Percentiles rank a stretch among this genome's conserved stretches.
phyloP scores from a whole-genome alignment of 2,888 invertebrate species.

The Macrophya annulata region DNA sequence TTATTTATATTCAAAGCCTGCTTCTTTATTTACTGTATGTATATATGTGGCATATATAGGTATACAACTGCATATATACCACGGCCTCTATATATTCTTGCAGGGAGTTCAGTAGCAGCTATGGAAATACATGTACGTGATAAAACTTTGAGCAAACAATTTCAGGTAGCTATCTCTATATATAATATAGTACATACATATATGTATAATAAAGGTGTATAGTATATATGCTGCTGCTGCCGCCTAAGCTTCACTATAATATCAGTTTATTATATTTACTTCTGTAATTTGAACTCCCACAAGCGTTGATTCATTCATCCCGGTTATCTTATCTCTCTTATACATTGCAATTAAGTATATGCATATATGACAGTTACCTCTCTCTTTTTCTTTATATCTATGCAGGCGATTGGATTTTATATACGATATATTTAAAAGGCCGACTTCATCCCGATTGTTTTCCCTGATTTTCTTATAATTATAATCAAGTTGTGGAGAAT shows the following conservation, averaged over 20 bases:
- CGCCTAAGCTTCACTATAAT: not conserved
- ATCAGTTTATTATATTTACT: constrained; percentile 2
- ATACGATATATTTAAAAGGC: not conserved
- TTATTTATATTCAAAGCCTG: not conserved
- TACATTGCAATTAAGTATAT: not conserved
- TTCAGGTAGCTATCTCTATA: constrained; percentile 3
- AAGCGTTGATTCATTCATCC: constrained; percentile 12
- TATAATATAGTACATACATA: not conserved
- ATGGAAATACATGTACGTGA: not conserved
- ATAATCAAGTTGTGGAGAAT: not conserved
- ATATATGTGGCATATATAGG: not conserved
- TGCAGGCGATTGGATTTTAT: not conserved
- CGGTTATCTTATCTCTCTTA: not conserved
- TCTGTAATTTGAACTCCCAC: constrained; percentile 3
- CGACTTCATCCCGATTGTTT: not conserved
- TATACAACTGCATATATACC: not conserved
- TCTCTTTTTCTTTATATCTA: no score
- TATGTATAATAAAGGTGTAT: no score
- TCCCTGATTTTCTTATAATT: not conserved
- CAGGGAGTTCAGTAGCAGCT: constrained; percentile 4
- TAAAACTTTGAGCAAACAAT: constrained; percentile 10
- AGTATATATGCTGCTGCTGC: not conserved
- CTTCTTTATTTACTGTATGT: constrained; percentile 1
- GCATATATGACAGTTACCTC: no score
- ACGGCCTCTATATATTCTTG: not conserved